phyloP scores from a whole-genome alignment of 2,113 vertebrate species.

The Hippocampus guttulatus region DNA sequence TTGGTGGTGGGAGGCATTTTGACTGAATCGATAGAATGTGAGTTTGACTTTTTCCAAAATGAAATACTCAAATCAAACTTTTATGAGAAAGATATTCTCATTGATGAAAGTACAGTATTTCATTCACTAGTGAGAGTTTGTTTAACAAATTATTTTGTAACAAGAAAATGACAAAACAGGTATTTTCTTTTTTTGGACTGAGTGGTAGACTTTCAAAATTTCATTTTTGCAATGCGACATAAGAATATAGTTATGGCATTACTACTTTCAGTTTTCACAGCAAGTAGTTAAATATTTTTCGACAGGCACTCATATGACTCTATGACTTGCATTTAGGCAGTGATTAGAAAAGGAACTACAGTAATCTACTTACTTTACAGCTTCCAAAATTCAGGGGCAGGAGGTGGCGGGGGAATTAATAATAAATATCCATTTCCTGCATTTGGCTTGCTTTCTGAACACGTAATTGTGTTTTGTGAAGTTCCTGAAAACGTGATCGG shows the following conservation, averaged over 20 bases:
- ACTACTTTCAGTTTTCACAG: background rate
- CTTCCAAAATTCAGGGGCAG: constrained; percentile 4
- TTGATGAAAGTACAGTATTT: too few relatives aligned
- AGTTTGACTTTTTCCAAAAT: background rate
- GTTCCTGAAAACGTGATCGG: too few relatives aligned
- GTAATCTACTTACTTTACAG: constrained; percentile 4
- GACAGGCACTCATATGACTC: background rate
- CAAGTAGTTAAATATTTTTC: background rate
- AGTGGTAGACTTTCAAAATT: background rate
- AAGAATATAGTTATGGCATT: background rate
- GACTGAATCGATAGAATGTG: too few relatives aligned
- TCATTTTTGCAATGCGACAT: background rate
- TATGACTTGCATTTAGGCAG: background rate
- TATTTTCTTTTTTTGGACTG: background rate
- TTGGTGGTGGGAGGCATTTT: too few relatives aligned
- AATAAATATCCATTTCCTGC: constrained; percentile 6
- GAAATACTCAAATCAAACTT: background rate
- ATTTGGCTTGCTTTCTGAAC: background rate
- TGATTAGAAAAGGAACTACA: background rate
- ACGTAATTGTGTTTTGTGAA: background rate
- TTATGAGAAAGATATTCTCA: too few relatives aligned
- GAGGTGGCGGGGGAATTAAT: background rate
- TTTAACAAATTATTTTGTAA: background rate
- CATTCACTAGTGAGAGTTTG: too few relatives aligned
- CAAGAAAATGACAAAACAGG: background rate